A percentile compares a stretch with the other conserved stretches of the same genome.
Conservation (phyloP, 2,797 vertebrate genomes). For the Malacoctenus gilli region DNA sequence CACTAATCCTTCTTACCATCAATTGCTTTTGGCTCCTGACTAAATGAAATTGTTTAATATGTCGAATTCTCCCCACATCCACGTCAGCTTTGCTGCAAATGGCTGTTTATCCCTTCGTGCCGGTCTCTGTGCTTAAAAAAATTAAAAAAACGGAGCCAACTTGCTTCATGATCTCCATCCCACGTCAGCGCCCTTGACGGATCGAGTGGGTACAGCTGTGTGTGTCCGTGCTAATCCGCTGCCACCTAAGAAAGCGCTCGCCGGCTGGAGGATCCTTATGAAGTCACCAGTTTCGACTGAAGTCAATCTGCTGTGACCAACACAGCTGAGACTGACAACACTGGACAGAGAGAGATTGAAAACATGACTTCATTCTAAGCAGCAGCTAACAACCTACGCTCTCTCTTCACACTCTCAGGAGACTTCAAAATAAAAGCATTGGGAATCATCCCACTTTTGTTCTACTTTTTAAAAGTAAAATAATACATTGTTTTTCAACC, state of each 20-base stretch:
- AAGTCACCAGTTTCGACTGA: slow-evolving; percentile 15
- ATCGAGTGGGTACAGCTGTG: slow-evolving; percentile 18
- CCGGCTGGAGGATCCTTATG: slow-evolving; percentile 16
- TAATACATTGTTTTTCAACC: no score
- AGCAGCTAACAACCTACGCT: no score
- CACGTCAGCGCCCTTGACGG: slow-evolving; percentile 40
- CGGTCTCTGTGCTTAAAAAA: slow-evolving; percentile 15
- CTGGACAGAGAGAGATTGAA: no score
- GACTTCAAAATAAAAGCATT: no score
- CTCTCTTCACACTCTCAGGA: no score
- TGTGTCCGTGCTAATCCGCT: slow-evolving; percentile 46
- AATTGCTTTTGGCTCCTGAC: slow-evolving; percentile 14
- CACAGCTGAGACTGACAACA: neutral
- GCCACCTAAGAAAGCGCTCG: slow-evolving; percentile 34
- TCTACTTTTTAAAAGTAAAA: slow-evolving; percentile 2
- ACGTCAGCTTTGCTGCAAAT: slow-evolving; percentile 36
- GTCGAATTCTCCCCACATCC: slow-evolving; percentile 35
- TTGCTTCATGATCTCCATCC: slow-evolving; percentile 26
- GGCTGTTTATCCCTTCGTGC: slow-evolving; percentile 30
- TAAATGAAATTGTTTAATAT: slow-evolving; percentile 37
- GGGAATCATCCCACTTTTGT: no score
- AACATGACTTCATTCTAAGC: no score
- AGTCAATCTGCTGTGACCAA: no score
- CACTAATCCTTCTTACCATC: slow-evolving; percentile 29
- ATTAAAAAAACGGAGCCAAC: slow-evolving; percentile 20